phyloP scores from a whole-genome alignment of 2,113 vertebrate genomes.

The Sclerurus mexicanus region DNA sequence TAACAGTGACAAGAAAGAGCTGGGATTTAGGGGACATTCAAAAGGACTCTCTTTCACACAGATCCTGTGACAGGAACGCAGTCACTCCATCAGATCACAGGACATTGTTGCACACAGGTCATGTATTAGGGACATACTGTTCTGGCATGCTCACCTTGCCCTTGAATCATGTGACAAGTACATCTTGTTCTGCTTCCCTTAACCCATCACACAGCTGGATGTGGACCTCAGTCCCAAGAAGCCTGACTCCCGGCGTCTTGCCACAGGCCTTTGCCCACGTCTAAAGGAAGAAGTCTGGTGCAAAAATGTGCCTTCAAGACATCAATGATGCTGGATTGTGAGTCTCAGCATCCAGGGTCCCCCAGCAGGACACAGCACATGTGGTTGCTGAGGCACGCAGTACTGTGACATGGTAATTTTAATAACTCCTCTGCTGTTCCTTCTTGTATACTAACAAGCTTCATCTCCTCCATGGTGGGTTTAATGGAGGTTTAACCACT shows the following conservation, averaged over 20 bases:
- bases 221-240: not conserved
- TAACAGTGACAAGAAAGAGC: not conserved
- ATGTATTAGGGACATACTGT: not conserved
- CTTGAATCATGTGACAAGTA: not conserved
- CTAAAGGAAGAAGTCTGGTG: not conserved
- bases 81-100: not conserved
- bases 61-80: not conserved
- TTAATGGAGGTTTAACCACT: not conserved
- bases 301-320: not conserved
- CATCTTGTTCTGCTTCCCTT: not conserved
- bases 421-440: not conserved
- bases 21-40: not conserved
- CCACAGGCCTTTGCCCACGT: not conserved
- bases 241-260: not conserved
- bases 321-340: not conserved
- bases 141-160: not conserved
- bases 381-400: fast-evolving
- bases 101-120: not conserved
- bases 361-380: not conserved
- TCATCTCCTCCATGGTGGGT: not conserved
- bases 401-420: not conserved
- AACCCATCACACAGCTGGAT: fast-evolving
- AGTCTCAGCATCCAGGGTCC: not conserved
- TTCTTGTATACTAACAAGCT: not conserved
- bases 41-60: not conserved